Evolutionary conservation across 1,140 invertebrate genomes (phyloP).

Genomic region (Achatina immaculata): DNA sequence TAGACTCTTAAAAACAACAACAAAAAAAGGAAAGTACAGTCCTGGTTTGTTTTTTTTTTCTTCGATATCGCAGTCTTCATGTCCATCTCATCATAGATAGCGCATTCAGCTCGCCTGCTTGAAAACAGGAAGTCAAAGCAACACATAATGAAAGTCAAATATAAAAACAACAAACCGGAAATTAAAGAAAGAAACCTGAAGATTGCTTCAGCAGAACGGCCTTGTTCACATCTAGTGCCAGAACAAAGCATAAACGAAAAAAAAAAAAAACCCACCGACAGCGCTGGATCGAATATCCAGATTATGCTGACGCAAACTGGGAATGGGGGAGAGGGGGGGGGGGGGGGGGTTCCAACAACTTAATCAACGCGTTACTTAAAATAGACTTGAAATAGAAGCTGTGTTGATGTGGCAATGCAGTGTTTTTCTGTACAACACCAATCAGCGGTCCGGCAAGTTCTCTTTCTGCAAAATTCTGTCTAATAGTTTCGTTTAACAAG

Average conservation of each 20-base stretch:
- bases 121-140: not conserved
- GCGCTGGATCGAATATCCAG: not conserved
- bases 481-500: no score
- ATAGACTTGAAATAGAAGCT: not conserved
- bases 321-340: not conserved
- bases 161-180: not conserved
- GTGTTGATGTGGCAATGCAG: not conserved
- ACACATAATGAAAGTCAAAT: not conserved
- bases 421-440: not conserved
- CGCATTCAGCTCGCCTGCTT: not conserved
- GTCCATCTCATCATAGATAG: not conserved
- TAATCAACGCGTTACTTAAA: conserved; percentile 2
- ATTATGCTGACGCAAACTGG: not conserved
- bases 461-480: not conserved
- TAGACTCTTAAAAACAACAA: no score
- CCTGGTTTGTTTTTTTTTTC: no score
- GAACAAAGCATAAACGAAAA: not conserved
- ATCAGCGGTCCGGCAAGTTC: not conserved
- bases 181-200: not conserved
- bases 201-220: not conserved
- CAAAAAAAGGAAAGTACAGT: no score
- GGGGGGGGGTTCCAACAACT: not conserved
- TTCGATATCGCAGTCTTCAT: no score
- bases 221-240: not conserved
- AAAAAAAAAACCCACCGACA: not conserved